phyloP scores from a whole-genome alignment of 2,797 vertebrate genomes.

The Otus scops region DNA sequence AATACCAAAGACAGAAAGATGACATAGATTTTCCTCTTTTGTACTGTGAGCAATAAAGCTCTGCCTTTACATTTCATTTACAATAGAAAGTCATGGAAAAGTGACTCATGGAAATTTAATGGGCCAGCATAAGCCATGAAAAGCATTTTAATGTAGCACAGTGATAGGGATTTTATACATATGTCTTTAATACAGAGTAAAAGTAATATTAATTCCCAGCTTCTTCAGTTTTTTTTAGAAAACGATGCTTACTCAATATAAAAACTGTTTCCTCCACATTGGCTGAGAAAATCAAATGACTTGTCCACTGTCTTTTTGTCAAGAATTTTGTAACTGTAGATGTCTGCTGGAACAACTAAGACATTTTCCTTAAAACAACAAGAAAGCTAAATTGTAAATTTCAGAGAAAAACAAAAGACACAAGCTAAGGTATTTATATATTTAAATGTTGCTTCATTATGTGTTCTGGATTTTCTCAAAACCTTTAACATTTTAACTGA shows the following conservation, averaged over 20 bases:
- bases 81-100: background rate
- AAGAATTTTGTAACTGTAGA: constrained; percentile 83
- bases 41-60: background rate
- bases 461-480: background rate
- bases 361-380: constrained; percentile 83
- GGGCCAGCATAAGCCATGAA: background rate
- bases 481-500: background rate
- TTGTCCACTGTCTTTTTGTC: constrained; percentile 83
- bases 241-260: constrained; percentile 84
- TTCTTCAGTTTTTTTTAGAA: background rate
- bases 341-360: constrained; percentile 83
- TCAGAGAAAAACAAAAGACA: constrained; percentile 14
- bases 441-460: background rate
- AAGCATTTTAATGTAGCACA: background rate
- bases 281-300: constrained; percentile 85
- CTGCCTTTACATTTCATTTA: constrained; percentile 1
- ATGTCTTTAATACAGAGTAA: background rate
- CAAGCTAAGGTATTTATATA: background rate
- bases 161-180: background rate
- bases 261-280: constrained; percentile 87
- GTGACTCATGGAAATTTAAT: constrained; percentile 16
- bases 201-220: background rate
- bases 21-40: background rate
- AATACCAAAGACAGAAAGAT: constrained; percentile 35
- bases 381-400: constrained; percentile 47